Percentiles rank a stretch among this genome's conserved stretches.
These are phyloP conservation scores for Xylota segnis DNA, from an alignment of 2,888 invertebrate species.

Conservation along the genomic window DNA sequence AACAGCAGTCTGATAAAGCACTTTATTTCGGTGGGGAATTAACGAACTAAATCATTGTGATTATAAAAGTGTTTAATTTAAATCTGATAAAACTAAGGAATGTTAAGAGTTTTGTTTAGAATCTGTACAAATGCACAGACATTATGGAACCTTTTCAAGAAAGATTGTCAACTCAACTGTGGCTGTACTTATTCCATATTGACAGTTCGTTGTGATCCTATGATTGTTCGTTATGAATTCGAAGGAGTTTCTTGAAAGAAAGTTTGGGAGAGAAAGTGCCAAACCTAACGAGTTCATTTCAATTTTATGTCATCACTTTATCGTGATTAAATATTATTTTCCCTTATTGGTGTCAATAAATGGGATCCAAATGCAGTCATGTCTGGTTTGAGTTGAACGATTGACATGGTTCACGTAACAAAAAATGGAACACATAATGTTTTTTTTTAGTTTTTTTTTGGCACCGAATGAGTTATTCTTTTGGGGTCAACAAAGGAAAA, in stretches of 20 bases:
- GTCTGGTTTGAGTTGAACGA: constrained; percentile 6
- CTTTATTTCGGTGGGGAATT: neutral
- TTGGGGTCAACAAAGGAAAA: constrained; percentile 57
- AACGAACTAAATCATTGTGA: neutral
- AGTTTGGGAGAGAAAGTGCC: neutral
- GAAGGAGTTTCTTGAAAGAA: neutral
- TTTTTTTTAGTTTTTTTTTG: neutral
- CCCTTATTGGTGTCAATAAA: constrained; percentile 40
- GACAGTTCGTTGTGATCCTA: neutral
- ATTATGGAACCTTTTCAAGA: neutral
- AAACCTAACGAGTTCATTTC: neutral
- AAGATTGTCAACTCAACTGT: neutral
- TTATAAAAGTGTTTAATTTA: neutral
- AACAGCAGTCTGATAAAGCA: neutral
- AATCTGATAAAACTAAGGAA: neutral
- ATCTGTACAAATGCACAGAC: neutral
- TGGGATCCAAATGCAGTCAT: constrained; percentile 21
- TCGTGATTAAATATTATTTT: neutral
- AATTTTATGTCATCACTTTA: neutral
- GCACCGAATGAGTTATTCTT: constrained; percentile 47
- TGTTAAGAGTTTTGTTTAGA: neutral
- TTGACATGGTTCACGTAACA: constrained; percentile 63
- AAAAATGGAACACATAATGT: constrained; percentile 36
- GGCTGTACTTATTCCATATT: neutral
- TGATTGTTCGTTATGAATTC: neutral